Base-by-base conservation (phyloP, 1,140 invertebrate species). In the Ectropis grisescens region DNA sequence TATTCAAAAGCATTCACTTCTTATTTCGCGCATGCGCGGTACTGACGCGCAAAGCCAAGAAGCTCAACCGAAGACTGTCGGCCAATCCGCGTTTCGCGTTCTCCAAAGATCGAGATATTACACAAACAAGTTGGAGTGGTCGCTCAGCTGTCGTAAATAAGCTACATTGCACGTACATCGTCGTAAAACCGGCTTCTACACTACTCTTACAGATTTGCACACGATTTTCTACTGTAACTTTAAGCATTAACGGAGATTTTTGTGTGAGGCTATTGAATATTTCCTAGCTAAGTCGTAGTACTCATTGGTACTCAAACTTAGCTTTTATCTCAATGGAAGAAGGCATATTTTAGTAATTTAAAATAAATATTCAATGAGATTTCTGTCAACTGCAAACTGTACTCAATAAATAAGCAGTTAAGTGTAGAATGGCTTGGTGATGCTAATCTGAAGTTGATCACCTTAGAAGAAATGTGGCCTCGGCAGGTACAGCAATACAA, bases 401-500 rank as follows among this genome's bases (percentile, higher is more conserved):
- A 42, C 29, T 39, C 29, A 24, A 29, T 26, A 33, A 34, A 22
- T 24, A 10, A 8, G 11, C 22, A 38, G 34, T 33, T 33, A 43
- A 48, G 33, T 25, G 31, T 33, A 14, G 10, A 46, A 39, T 58
- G 26, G 22, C 11, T 29, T 51, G 35, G 29, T 27, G 12, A 2
- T 13, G 4, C n/a, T n/a, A 19, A 22, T 41, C 26, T 26, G 16
- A 31, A 61, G 49, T 66, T 57, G 58, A 57, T 67, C 52, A 67
- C 66, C 58, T 62, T 52, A 58, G 51, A 68, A 69, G 62, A 72
- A 69, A 69, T 49, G 44, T 57, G 68, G 55, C 68, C 68, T 69
- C 66, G 57, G 36, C 23, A 35, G 57, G 65, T 58, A 67, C 51
- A 59, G n/a, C n/a, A n/a, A n/a, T n/a, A n/a, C n/a, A n/a, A n/a